Conservation (phyloP, 2,888 invertebrate species). For the Melinaea marsaeus region DNA sequence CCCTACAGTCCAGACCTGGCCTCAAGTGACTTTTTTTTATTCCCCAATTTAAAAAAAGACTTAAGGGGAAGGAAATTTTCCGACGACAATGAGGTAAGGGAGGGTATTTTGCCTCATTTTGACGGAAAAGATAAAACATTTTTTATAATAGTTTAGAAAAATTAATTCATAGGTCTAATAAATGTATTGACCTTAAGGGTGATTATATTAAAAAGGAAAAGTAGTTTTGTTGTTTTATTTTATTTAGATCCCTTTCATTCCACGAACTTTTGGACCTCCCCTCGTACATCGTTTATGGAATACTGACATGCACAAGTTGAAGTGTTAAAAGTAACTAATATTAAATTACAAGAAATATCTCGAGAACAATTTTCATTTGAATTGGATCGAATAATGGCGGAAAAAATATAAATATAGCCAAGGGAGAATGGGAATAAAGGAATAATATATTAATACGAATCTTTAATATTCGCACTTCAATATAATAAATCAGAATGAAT, state of each 20-base stretch:
- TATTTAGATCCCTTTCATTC: too few species aligned
- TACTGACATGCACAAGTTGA: too few species aligned
- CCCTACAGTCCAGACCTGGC: slow-evolving; percentile 31
- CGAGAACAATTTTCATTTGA: slow-evolving; percentile 66
- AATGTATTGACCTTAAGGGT: too few species aligned
- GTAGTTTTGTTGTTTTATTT: too few species aligned
- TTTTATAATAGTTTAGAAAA: too few species aligned
- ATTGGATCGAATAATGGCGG: slow-evolving; percentile 65
- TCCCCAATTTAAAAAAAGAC: slow-evolving; percentile 30
- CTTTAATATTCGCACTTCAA: slow-evolving; percentile 74
- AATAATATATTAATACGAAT: slow-evolving; percentile 78
- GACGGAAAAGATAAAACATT: slow-evolving; percentile 13
- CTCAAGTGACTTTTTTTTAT: slow-evolving; percentile 32
- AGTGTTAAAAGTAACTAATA: too few species aligned
- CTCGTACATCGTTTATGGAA: too few species aligned
- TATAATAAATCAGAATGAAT: slow-evolving; percentile 74
- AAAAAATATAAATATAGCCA: slow-evolving; percentile 73
- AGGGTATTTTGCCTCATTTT: slow-evolving; percentile 22
- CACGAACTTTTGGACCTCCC: too few species aligned
- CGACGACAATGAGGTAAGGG: slow-evolving; percentile 25
- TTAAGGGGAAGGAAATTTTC: slow-evolving; percentile 27
- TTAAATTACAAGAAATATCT: slow-evolving; percentile 22
- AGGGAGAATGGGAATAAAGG: slow-evolving; percentile 75
- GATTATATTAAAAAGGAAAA: too few species aligned
- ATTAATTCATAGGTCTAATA: too few species aligned